A percentile compares a stretch with the other conserved stretches of the same genome.
These are phyloP conservation scores for Galago senegalensis DNA, from an alignment of 2,797 vertebrate genomes.

Conservation along the genomic window DNA sequence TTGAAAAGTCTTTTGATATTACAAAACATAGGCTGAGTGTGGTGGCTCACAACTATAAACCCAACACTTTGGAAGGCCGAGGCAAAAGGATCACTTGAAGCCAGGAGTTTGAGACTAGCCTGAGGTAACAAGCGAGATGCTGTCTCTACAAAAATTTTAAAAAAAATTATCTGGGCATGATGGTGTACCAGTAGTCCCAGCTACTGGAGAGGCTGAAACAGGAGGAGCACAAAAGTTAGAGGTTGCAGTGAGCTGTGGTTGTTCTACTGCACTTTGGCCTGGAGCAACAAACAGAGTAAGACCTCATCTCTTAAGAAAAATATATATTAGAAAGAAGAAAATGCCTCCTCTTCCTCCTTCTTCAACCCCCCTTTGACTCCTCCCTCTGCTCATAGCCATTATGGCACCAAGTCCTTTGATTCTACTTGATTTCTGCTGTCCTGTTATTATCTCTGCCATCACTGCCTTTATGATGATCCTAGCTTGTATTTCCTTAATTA, in stretches of 20 bases:
- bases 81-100: too few relatives aligned
- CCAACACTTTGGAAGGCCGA: too few relatives aligned
- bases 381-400: background rate
- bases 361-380: background rate
- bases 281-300: background rate
- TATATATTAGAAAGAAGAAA: background rate
- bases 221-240: too few relatives aligned
- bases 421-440: background rate
- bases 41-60: too few relatives aligned
- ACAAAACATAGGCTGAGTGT: background rate
- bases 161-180: too few relatives aligned
- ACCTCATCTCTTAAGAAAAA: background rate
- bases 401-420: background rate
- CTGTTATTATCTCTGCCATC: background rate
- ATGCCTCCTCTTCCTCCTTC: background rate
- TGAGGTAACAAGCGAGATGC: too few relatives aligned
- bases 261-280: too few relatives aligned
- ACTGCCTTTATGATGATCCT: background rate
- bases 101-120: too few relatives aligned
- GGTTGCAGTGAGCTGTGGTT: too few relatives aligned
- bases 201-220: too few relatives aligned
- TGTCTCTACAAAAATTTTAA: too few relatives aligned
- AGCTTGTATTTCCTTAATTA: slow-evolving; percentile 16
- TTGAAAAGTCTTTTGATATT: background rate
- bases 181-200: too few relatives aligned